phyloP scores from a whole-genome alignment of 2,888 invertebrate genomes.

The Tiliacea citrago region DNA sequence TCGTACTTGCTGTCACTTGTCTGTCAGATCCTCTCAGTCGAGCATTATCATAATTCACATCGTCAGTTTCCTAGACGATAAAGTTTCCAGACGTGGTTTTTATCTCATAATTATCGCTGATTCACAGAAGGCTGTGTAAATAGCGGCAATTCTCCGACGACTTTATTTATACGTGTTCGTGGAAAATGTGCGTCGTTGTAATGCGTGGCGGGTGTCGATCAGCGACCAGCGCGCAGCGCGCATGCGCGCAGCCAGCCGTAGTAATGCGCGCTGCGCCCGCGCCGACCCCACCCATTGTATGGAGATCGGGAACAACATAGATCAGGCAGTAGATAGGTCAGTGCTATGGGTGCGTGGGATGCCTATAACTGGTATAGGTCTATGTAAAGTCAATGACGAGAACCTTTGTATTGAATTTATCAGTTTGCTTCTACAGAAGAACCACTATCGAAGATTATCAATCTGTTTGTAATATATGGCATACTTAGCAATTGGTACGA shows the following conservation, averaged over 20 bases:
- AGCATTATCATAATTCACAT: conserved; percentile 56
- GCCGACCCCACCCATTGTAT: conserved; percentile 78
- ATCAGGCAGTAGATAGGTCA: conserved; percentile 54
- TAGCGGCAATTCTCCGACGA: conserved; percentile 62
- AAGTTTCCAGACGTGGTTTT: conserved; percentile 55
- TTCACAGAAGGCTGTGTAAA: conserved; percentile 66
- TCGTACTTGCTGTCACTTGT: conserved; percentile 18
- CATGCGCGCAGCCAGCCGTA: conserved; percentile 66
- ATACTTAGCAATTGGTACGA: not conserved
- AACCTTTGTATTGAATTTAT: conserved; percentile 21
- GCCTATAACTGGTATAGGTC: conserved; percentile 3
- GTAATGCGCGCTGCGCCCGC: conserved; percentile 68
- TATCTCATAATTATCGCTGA: conserved; percentile 64
- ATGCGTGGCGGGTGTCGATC: conserved; percentile 67
- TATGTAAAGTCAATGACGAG: not conserved
- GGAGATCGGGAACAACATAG: conserved; percentile 73
- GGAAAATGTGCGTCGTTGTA: conserved; percentile 65
- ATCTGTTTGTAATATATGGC: not conserved
- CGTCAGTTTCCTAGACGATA: conserved; percentile 54
- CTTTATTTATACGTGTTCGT: conserved; percentile 66
- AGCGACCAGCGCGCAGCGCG: conserved; percentile 48
- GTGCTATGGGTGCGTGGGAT: conserved; percentile 28
- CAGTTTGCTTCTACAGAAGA: not conserved
- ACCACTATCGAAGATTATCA: not conserved
- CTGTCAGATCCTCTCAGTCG: conserved; percentile 28